Evolutionary conservation across 2,888 invertebrate species (phyloP).

Genomic region (Caenorhabditis doughertyi): DNA sequence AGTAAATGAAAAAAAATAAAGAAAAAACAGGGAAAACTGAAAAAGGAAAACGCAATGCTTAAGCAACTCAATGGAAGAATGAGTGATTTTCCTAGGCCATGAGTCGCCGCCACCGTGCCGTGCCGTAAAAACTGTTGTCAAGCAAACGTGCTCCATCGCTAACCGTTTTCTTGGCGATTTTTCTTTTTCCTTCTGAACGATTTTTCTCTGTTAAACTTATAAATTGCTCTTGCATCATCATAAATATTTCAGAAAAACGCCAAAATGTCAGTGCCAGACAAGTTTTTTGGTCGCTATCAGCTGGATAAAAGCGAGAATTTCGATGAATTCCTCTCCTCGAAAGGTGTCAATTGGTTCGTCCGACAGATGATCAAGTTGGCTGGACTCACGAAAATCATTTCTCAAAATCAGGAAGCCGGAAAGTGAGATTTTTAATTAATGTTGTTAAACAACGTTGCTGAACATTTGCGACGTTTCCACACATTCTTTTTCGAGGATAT

Average conservation of each 20-base stretch:
- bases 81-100: too few species aligned
- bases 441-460: too few species aligned
- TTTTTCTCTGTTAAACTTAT: background rate
- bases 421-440: conserved; percentile 39
- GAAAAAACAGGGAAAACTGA: too few species aligned
- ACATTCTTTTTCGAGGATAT: too few species aligned
- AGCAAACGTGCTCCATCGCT: too few species aligned
- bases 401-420: conserved; percentile 57
- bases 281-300: conserved; percentile 79
- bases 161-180: background rate
- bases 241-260: conserved; percentile 12
- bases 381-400: conserved; percentile 78
- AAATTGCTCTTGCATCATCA: conserved; percentile 6
- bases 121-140: too few species aligned
- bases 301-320: conserved; percentile 81
- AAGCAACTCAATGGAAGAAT: too few species aligned
- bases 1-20: too few species aligned
- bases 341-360: conserved; percentile 76
- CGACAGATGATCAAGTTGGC: conserved; percentile 79
- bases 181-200: background rate
- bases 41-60: too few species aligned
- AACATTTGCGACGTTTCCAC: too few species aligned
- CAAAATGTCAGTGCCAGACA: conserved; percentile 71
- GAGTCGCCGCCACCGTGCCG: too few species aligned
- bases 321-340: conserved; percentile 81